These are phyloP conservation scores for Zeuzera pyrina DNA, from an alignment of 2,888 invertebrate genomes.

Conservation along the genomic window DNA sequence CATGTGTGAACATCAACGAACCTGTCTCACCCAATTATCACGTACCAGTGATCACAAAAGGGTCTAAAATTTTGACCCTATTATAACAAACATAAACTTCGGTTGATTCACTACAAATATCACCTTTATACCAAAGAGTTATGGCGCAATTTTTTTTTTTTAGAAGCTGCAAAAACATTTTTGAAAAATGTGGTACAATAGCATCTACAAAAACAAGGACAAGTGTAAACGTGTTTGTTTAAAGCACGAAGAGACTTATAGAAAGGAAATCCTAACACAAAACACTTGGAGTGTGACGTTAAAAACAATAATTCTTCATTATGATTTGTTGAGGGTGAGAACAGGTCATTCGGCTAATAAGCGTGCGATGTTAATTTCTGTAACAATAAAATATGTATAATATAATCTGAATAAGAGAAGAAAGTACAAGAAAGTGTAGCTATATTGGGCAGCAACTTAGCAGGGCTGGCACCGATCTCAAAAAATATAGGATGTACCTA, in stretches of 20 bases:
- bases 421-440: no score
- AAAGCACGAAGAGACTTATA: slow-evolving; percentile 52
- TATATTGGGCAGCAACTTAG: no score
- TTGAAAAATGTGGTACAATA: slow-evolving; percentile 4
- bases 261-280: slow-evolving; percentile 63
- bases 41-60: slow-evolving; percentile 18
- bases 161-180: no score
- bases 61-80: no score
- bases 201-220: slow-evolving; percentile 37
- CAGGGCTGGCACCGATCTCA: no score
- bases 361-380: slow-evolving; percentile 22
- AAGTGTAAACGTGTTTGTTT: slow-evolving; percentile 60
- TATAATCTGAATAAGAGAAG: no score
- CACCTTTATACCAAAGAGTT: not conserved
- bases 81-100: no score
- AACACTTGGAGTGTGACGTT: slow-evolving; percentile 59
- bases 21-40: slow-evolving; percentile 19
- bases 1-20: no score
- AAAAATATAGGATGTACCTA: no score
- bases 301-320: slow-evolving; percentile 70
- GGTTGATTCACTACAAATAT: no score
- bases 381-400: no score
- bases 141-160: no score
- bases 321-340: slow-evolving; percentile 35
- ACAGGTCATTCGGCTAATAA: slow-evolving; percentile 18